Evolutionary conservation across 2,888 invertebrate genomes (phyloP), one percentile per base, ranked within the genome.

Genomic region (Dynastes hyllus): DNA sequence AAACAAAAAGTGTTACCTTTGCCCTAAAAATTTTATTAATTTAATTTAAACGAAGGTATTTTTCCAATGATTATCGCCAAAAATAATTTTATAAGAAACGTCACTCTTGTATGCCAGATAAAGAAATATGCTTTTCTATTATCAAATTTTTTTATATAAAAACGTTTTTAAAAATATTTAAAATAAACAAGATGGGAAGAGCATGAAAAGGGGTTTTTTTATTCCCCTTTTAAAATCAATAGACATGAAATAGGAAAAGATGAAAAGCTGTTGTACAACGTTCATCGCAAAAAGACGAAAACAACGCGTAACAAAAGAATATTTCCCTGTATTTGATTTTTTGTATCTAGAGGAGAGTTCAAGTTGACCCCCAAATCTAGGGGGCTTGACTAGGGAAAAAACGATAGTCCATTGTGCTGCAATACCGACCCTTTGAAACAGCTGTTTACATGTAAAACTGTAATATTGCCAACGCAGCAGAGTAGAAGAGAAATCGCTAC

Each of bases 371-470:
- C n/a, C n/a, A n/a, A n/a, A n/a, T n/a, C n/a, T n/a, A n/a, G n/a
- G n/a, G n/a, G n/a, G 77, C 79, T 79, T 73, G 79, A 79, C 71
- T 79, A n/a, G n/a, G 65, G 77, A 66, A 79, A 79, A 79, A 63
- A 66, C 79, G 77, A 79, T 66, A 76, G 63, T 61, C 79, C 77
- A 79, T 77, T 77, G 79, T 77, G 70, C 79, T 79, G 50, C 77
- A 77, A 63, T 79, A 79, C 77, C 79, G 77, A 66, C 79, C 70
- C 61, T 70, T 61, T 63, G 58, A 78, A 70, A 45, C 51, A 78
- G 71, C 29, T 63, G 65, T 70, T 61, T 58, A 78, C 70, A 77
- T 40, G 27, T 66, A 22, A 58, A 55, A 73, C 55, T 58, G 73
- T 22, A 40, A 55, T 55, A 55, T 55, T 58, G 40, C 55, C 55